Conservation (phyloP, 2,888 invertebrate genomes). For the Myathropa florea region DNA sequence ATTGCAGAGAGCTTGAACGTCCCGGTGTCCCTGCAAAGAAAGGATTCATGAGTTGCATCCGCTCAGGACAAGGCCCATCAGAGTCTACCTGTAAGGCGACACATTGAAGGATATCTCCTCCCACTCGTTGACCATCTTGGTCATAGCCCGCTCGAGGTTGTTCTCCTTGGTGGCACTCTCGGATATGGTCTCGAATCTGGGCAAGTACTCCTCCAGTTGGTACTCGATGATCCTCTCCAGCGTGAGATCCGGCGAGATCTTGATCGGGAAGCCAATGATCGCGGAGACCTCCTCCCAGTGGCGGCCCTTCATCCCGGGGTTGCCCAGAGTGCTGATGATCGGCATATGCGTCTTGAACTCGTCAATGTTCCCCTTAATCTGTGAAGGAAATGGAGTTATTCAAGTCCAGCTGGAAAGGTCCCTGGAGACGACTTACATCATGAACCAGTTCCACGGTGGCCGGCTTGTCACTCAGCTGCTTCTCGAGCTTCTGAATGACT, state of each 20-base stretch:
- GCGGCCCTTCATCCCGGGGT: conserved; percentile 94
- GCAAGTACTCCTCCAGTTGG: conserved; percentile 92
- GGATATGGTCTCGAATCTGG: conserved; percentile 94
- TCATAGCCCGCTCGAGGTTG: conserved; percentile 92
- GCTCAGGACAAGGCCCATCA: background rate
- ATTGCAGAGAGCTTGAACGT: conserved; percentile 93
- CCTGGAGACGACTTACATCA: conserved; percentile 78
- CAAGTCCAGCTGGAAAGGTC: background rate
- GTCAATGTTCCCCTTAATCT: conserved; percentile 85
- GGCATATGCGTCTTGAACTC: conserved; percentile 94
- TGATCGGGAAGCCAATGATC: conserved; percentile 95
- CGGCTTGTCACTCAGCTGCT: conserved; percentile 89
- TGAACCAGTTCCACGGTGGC: conserved; percentile 87
- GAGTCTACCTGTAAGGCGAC: conserved; percentile 83
- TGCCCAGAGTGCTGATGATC: conserved; percentile 95
- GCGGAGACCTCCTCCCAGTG: conserved; percentile 98
- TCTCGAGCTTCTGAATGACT: conserved; percentile 93
- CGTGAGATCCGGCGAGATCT: conserved; percentile 90
- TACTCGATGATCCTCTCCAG: conserved; percentile 94
- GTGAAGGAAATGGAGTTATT: background rate
- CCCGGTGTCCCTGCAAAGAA: conserved; percentile 87
- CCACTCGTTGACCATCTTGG: conserved; percentile 97
- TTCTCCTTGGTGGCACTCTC: conserved; percentile 98
- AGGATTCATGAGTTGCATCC: background rate
- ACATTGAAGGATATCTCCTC: conserved; percentile 88